phyloP scores from a whole-genome alignment of 2,113 vertebrate genomes.

The Dasypus novemcinctus region DNA sequence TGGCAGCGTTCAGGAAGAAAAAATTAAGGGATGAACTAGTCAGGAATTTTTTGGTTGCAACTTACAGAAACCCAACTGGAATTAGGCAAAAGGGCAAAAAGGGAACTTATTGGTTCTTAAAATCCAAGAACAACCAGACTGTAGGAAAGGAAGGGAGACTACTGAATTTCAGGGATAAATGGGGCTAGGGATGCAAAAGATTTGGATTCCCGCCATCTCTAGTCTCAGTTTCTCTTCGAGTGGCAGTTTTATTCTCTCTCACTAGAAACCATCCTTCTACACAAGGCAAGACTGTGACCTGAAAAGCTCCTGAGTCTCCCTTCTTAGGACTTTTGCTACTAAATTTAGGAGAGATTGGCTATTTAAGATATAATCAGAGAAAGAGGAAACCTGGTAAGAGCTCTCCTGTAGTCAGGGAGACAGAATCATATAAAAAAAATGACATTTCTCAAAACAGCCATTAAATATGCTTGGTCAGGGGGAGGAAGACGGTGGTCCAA shows the following conservation, averaged over 20 bases:
- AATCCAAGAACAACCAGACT: slow-evolving; percentile 60
- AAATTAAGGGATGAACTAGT: slow-evolving; percentile 59
- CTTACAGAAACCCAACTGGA: slow-evolving; percentile 65
- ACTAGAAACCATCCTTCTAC: neutral
- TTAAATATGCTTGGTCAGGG: neutral
- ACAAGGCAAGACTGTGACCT: neutral
- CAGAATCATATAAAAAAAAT: neutral
- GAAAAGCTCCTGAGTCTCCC: neutral
- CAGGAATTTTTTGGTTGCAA: slow-evolving; percentile 60
- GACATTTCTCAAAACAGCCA: neutral
- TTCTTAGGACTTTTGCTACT: neutral
- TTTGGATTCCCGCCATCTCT: neutral
- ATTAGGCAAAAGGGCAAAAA: slow-evolving; percentile 58
- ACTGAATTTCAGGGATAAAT: neutral
- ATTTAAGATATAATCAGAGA: neutral
- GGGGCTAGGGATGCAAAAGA: neutral
- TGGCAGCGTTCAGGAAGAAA: slow-evolving; percentile 5
- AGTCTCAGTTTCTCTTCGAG: neutral
- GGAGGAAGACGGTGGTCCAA: neutral
- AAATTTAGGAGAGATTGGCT: neutral
- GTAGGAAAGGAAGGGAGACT: neutral
- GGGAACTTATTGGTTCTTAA: slow-evolving; percentile 57
- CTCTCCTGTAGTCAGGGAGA: neutral
- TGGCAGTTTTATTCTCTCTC: neutral
- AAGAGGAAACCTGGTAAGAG: neutral